A percentile compares a stretch with the other conserved stretches of the same genome.
phyloP scores from a whole-genome alignment of 2,888 invertebrate species.

The Eilema depressum region DNA sequence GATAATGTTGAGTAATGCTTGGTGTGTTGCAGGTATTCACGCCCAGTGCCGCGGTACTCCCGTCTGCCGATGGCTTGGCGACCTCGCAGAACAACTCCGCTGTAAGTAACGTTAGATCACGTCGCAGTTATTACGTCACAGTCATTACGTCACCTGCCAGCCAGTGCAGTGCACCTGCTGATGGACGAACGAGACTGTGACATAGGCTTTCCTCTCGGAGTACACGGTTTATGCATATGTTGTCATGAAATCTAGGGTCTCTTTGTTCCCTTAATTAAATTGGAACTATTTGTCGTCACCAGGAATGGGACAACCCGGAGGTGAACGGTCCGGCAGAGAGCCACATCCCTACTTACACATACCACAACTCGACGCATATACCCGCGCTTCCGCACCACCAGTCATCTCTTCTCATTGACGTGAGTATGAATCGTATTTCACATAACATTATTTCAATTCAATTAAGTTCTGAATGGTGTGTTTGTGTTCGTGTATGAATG shows the following conservation, averaged over 20 bases:
- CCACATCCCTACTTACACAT: conserved; percentile 77
- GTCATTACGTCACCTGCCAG: neutral
- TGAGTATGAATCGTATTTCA: conserved; percentile 39
- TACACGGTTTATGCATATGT: no score
- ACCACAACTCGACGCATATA: conserved; percentile 73
- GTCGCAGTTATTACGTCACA: neutral
- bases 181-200: no score
- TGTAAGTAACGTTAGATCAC: conserved; percentile 40
- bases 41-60: conserved; percentile 67
- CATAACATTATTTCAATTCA: neutral
- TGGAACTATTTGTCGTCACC: neutral
- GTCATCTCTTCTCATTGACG: conserved; percentile 58
- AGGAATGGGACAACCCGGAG: conserved; percentile 72
- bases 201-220: no score
- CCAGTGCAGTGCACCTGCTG: no score
- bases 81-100: conserved; percentile 48
- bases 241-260: neutral
- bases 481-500: neutral
- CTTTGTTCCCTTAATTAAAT: neutral
- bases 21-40: conserved; percentile 75
- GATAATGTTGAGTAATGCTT: conserved; percentile 33
- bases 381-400: conserved; percentile 47
- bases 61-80: conserved; percentile 50
- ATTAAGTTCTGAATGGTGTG: neutral
- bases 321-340: conserved; percentile 67